These are phyloP conservation scores for Drosophila pseudotalamancana DNA, from an alignment of 2,888 invertebrate species.

Conservation along the genomic window DNA sequence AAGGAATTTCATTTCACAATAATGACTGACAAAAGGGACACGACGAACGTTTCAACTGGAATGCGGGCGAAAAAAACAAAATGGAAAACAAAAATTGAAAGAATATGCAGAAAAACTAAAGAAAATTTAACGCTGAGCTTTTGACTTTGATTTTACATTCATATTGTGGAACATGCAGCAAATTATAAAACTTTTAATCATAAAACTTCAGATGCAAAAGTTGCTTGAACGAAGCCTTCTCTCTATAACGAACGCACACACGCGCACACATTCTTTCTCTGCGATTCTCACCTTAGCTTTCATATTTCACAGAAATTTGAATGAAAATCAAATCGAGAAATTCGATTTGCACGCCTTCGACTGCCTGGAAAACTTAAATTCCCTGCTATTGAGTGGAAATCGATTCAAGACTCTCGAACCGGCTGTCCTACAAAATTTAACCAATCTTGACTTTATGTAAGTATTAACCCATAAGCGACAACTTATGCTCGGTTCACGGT, in stretches of 20 bases:
- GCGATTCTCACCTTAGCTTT: neutral
- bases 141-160: neutral
- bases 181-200: slow-evolving; percentile 13
- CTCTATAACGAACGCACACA: neutral
- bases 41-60: slow-evolving; percentile 9
- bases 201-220: slow-evolving; percentile 1
- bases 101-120: neutral
- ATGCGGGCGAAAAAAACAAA: slow-evolving; percentile 7
- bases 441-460: slow-evolving; percentile 85
- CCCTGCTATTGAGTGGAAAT: slow-evolving; percentile 83
- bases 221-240: neutral
- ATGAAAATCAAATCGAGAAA: slow-evolving; percentile 84
- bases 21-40: slow-evolving; percentile 26
- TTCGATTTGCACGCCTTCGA: slow-evolving; percentile 84
- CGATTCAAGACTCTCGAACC: slow-evolving; percentile 83
- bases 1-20: slow-evolving; percentile 73
- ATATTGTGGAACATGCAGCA: slow-evolving; percentile 6
- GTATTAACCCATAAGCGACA: slow-evolving; percentile 52
- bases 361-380: slow-evolving; percentile 84
- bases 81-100: slow-evolving; percentile 1
- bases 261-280: neutral
- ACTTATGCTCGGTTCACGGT: neutral
- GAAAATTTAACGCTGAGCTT: neutral
- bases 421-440: slow-evolving; percentile 83
- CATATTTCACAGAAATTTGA: slow-evolving; percentile 82